Percentiles rank a stretch among this genome's conserved stretches.
phyloP scores from a whole-genome alignment of 1,140 invertebrate genomes.

The Trichonephila clavipes region DNA sequence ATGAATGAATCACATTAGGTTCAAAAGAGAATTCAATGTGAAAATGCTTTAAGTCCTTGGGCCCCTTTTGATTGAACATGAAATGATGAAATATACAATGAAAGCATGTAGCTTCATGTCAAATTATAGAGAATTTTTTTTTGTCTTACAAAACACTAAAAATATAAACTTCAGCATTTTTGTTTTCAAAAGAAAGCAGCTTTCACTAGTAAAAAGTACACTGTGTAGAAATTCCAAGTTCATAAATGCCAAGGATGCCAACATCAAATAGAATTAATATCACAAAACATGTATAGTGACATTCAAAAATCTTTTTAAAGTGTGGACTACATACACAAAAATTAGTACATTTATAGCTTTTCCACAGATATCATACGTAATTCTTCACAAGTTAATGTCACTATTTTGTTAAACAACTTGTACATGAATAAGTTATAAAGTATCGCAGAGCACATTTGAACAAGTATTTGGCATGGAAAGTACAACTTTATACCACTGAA shows the following conservation, averaged over 20 bases:
- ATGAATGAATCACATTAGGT: constrained; percentile 28
- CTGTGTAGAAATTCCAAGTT: neutral
- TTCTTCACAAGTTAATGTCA: constrained; percentile 2
- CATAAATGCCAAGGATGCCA: neutral
- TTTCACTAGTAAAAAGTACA: constrained; percentile 15
- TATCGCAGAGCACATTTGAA: constrained; percentile 39
- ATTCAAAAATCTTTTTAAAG: constrained; percentile 40
- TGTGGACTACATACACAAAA: constrained; percentile 45
- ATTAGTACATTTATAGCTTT: constrained; percentile 27
- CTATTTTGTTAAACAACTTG: constrained; percentile 23
- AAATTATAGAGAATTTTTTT: neutral
- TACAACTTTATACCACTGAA: neutral
- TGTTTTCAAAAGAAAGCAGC: neutral
- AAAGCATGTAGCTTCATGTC: constrained; percentile 24
- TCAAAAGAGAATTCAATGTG: constrained; percentile 14
- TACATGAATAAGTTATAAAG: constrained; percentile 32
- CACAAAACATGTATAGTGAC: constrained; percentile 67
- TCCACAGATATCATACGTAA: constrained; percentile 13
- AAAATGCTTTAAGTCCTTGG: constrained; percentile 56
- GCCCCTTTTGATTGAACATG: constrained; percentile 30
- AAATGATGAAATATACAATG: constrained; percentile 57
- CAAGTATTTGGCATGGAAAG: neutral
- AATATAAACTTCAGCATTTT: constrained; percentile 2
- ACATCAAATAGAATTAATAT: constrained; percentile 70
- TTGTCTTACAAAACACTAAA: constrained; percentile 18